Evolutionary conservation across 2,888 invertebrate species (phyloP), one percentile per base, ranked within the genome.

Genomic region (Nesidiocoris tenuis): DNA sequence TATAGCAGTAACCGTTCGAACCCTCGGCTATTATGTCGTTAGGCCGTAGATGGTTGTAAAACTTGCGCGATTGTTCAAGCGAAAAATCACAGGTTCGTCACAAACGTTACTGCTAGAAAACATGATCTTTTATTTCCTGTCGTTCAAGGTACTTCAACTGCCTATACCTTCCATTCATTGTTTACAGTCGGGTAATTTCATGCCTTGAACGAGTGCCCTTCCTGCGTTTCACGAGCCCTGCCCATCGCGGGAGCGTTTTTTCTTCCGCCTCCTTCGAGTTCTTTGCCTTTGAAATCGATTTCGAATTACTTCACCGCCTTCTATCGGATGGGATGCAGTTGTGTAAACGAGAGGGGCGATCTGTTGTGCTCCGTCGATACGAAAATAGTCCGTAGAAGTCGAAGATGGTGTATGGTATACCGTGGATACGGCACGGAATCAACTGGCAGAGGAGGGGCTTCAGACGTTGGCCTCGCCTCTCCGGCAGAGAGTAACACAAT

Each of bases 261-360:
- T 56, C 67, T 67, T 67, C 56, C 55, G 12, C 9, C 12, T 67
- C 67, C 54, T 39, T 39, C 54, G 39, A 18, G 12, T 39, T 39
- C 12, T 3, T 3, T 12, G 3, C 12, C 5, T 39, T 12, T 39
- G 3, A 19, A 56, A 67, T n/a, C 67, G 56, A 67, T 67, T 67
- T 67, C 39, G 67, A 55, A 67, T 67, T 67, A 67, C 67, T 67
- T 67, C 39, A 54, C 7, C n/a, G n/a, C n/a, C n/a, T n/a, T n/a
- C n/a, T 39, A 39, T 9, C 21, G 18, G 66, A 21, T 39, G 55
- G 67, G 67, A 67, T 67, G 67, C n/a, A n/a, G n/a, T n/a, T n/a
- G n/a, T n/a, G n/a, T 55, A 56, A 5, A 23, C 25, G 67, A 39
- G 39, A 17, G 65, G 39, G 54, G 65, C 24, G 19, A 24, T 65